Evolutionary conservation across 2,797 vertebrate species (phyloP).

Genomic region (Enteromius thamalakanensis): DNA sequence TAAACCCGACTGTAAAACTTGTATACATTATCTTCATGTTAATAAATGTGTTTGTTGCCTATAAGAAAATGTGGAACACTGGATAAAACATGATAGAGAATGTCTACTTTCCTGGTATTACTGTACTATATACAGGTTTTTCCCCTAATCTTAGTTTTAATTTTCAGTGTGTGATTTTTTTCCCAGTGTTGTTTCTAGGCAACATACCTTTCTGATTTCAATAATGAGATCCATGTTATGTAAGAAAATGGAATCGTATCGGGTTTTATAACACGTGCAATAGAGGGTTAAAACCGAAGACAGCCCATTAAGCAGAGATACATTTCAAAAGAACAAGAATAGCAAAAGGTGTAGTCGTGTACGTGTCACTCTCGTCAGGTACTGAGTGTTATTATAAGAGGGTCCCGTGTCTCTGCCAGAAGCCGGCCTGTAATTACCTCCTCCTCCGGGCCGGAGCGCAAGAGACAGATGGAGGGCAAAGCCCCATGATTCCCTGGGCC

Average conservation of each 20-base stretch:
- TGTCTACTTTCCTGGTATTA: not conserved
- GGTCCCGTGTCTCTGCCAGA: constrained; percentile 47
- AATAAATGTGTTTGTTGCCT: not conserved
- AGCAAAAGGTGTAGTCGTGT: not conserved
- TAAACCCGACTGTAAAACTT: not conserved
- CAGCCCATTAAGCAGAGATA: not conserved
- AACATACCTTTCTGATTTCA: constrained; percentile 23
- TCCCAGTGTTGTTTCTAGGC: constrained; percentile 15
- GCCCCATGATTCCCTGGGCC: constrained; percentile 52
- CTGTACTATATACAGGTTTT: not conserved
- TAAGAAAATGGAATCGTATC: not conserved
- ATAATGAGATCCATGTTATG: constrained; percentile 20
- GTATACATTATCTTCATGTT: not conserved
- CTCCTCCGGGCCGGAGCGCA: constrained; percentile 59
- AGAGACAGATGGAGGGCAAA: constrained; percentile 69
- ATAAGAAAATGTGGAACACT: not conserved
- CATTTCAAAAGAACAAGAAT: constrained; percentile 11
- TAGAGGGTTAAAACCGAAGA: not conserved
- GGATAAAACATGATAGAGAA: not conserved
- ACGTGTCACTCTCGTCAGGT: constrained; percentile 4
- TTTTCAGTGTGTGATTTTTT: not conserved
- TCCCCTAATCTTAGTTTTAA: not conserved
- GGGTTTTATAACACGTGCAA: constrained; percentile 10
- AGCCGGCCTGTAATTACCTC: constrained; percentile 68
- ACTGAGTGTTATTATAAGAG: constrained; percentile 20